A percentile compares a stretch with the other conserved stretches of the same genome.
Conservation (phyloP, 2,888 invertebrate genomes). For the Agonopterix arenella region DNA sequence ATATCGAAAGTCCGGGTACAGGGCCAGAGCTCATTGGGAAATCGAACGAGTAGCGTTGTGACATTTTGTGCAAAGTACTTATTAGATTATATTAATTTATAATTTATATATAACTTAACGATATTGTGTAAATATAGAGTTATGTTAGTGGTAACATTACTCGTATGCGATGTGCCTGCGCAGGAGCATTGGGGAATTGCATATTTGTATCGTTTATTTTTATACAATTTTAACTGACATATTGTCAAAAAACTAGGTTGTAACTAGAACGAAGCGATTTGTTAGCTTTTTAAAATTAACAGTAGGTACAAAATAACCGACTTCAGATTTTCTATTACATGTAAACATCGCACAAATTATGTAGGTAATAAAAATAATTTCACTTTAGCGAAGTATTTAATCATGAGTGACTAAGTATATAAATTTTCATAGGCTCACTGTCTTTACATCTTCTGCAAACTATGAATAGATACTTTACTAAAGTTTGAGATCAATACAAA, state of each 20-base stretch:
- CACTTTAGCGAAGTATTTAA: too few relatives aligned
- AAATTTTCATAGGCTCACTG: too few relatives aligned
- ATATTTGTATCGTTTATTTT: conserved; percentile 62
- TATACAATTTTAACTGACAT: conserved; percentile 68
- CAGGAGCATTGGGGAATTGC: conserved; percentile 23
- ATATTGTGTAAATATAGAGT: conserved; percentile 67
- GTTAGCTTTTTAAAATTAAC: conserved; percentile 34
- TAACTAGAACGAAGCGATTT: conserved; percentile 38
- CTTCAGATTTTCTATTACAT: background rate
- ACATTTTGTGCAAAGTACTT: conserved; percentile 75
- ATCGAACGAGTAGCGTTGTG: conserved; percentile 52
- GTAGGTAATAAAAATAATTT: too few relatives aligned
- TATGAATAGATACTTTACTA: background rate
- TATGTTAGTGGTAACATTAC: conserved; percentile 26
- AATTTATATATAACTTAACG: conserved; percentile 69
- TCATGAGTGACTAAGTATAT: too few relatives aligned
- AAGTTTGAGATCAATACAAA: background rate
- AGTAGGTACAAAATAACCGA: conserved; percentile 14
- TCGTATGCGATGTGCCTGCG: conserved; percentile 31
- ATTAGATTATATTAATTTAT: conserved; percentile 76
- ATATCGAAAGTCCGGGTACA: too few relatives aligned
- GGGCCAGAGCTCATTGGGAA: too few relatives aligned
- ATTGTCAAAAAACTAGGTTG: conserved; percentile 65
- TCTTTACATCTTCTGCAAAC: background rate
- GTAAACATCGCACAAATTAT: too few relatives aligned